Percentiles rank a stretch among this genome's conserved stretches.
These are phyloP conservation scores for Caradrina kadenii DNA, from an alignment of 2,888 invertebrate species.

Conservation along the genomic window DNA sequence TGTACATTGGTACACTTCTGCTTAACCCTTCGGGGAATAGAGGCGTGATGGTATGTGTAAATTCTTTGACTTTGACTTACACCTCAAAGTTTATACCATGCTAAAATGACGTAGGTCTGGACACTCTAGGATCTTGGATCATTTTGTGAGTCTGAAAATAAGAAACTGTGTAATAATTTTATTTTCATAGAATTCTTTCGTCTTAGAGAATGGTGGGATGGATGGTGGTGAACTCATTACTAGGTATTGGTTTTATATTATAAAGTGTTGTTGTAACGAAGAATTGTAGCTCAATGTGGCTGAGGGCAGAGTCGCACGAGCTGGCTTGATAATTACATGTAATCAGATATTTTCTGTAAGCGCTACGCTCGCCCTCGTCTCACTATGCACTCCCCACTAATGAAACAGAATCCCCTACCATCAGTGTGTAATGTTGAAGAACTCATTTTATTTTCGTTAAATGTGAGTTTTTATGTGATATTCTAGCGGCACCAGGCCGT, in stretches of 20 bases:
- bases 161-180: no score
- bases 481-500: no score
- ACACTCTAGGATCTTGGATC: no score
- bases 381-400: slow-evolving; percentile 83
- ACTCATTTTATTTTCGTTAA: slow-evolving; percentile 37
- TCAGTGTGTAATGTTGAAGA: slow-evolving; percentile 19
- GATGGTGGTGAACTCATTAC: not conserved
- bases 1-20: no score
- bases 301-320: slow-evolving; percentile 10
- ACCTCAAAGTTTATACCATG: no score
- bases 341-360: slow-evolving; percentile 90
- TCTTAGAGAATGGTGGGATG: not conserved
- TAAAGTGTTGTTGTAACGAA: slow-evolving; percentile 30
- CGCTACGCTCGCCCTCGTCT: slow-evolving; percentile 77
- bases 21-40: no score
- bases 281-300: slow-evolving; percentile 43
- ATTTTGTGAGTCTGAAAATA: no score
- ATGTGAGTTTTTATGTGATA: not conserved
- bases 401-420: slow-evolving; percentile 78
- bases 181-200: not conserved
- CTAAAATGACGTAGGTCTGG: no score
- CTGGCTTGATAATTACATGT: slow-evolving; percentile 84
- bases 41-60: no score
- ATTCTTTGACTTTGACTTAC: no score
- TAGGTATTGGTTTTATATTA: not conserved